phyloP scores from a whole-genome alignment of 2,888 invertebrate genomes.

The Pheosia tremula region DNA sequence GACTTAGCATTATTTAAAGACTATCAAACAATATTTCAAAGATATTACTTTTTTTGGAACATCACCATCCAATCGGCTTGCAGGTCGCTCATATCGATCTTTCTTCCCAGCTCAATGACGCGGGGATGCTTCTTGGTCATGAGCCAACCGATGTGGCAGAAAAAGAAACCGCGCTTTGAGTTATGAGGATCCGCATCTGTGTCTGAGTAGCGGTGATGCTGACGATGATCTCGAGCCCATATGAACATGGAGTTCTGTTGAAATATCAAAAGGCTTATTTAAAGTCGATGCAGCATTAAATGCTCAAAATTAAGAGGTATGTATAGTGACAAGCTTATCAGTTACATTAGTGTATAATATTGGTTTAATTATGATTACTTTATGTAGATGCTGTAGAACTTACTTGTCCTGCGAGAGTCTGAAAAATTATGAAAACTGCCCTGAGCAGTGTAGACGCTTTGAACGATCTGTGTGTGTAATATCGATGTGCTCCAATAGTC shows the following conservation, averaged over 20 bases:
- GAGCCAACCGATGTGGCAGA: slow-evolving; percentile 95
- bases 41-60: slow-evolving; percentile 89
- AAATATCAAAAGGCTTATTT: background rate
- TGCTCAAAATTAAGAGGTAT: too few relatives aligned
- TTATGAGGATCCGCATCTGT: slow-evolving; percentile 92
- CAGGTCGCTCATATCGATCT: slow-evolving; percentile 91
- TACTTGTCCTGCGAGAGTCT: slow-evolving; percentile 92
- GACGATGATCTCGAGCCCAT: slow-evolving; percentile 92
- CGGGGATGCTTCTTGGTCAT: slow-evolving; percentile 91
- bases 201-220: slow-evolving; percentile 90
- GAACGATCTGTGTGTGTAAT: slow-evolving; percentile 91
- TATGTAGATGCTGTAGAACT: slow-evolving; percentile 4
- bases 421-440: slow-evolving; percentile 85
- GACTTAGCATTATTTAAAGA: background rate
- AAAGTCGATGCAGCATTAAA: too few relatives aligned
- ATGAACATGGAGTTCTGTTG: slow-evolving; percentile 89
- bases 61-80: slow-evolving; percentile 88
- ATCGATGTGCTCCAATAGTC: slow-evolving; percentile 92
- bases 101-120: slow-evolving; percentile 86
- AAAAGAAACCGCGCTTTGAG: slow-evolving; percentile 92
- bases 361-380: too few relatives aligned
- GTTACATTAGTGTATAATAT: too few relatives aligned
- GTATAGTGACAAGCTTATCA: too few relatives aligned
- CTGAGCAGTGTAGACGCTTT: slow-evolving; percentile 88
- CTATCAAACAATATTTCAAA: background rate